These are phyloP conservation scores for Podargus strigoides DNA, from an alignment of 2,797 vertebrate genomes.

Conservation along the genomic window DNA sequence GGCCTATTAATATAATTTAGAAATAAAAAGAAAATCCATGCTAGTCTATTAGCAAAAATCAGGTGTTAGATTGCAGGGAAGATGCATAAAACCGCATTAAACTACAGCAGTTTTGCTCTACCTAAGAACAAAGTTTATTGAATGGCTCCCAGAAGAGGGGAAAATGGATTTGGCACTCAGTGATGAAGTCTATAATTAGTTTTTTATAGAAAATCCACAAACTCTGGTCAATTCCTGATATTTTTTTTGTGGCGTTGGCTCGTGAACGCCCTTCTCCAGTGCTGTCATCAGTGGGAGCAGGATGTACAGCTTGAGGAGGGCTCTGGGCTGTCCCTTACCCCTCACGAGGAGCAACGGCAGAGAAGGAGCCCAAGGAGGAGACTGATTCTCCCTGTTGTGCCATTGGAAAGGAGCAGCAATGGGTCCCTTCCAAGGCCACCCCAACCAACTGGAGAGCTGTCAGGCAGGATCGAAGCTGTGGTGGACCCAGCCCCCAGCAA, in stretches of 20 bases:
- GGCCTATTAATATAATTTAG: background rate
- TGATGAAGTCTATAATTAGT: conserved; percentile 22
- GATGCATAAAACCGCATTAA: conserved; percentile 14
- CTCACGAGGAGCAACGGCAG: background rate
- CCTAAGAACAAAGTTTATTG: conserved; percentile 39
- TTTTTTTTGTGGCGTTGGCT: background rate
- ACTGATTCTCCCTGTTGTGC: background rate
- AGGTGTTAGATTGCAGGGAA: background rate
- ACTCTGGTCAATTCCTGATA: background rate
- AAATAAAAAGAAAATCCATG: background rate
- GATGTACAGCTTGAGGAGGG: background rate
- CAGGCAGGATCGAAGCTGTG: background rate
- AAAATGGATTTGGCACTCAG: conserved; percentile 22
- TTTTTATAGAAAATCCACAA: background rate
- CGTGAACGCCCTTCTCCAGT: background rate
- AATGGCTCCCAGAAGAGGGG: conserved; percentile 35
- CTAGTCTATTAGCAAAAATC: conserved; percentile 7
- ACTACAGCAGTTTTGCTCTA: background rate
- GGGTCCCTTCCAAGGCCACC: background rate
- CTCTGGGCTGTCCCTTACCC: background rate
- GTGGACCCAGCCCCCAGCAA: background rate
- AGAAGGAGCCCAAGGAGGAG: background rate
- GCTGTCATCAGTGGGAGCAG: rapidly evolving
- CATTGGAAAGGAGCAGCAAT: background rate
- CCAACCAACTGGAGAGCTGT: rapidly evolving